Evolutionary conservation across 2,113 vertebrate genomes (phyloP).

Genomic region (Ivindomyrus marchei): DNA sequence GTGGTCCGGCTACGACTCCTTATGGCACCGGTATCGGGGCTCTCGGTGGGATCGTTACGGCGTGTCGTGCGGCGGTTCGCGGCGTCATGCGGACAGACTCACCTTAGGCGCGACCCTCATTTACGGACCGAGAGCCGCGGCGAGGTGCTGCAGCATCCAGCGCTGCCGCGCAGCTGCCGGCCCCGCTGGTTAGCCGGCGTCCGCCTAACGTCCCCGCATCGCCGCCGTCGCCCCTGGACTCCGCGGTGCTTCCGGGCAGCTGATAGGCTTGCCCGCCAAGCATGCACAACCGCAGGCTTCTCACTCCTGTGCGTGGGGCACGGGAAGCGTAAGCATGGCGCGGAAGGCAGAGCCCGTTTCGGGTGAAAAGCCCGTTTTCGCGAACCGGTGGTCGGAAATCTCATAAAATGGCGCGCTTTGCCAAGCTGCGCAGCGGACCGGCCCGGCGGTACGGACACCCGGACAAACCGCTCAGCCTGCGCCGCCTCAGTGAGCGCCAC

Average conservation of each 20-base stretch:
- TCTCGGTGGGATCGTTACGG: background rate
- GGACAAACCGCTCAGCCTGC: slow-evolving; percentile 57
- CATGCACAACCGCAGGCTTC: background rate
- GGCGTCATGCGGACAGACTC: slow-evolving; percentile 29
- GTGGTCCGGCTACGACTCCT: background rate
- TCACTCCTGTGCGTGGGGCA: background rate
- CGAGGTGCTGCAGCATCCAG: slow-evolving; percentile 65
- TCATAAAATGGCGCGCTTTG: slow-evolving; percentile 98
- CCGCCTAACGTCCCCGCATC: slow-evolving; percentile 11
- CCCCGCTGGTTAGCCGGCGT: background rate
- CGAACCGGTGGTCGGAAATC: slow-evolving; percentile 60
- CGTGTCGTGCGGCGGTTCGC: background rate
- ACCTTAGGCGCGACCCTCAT: slow-evolving; percentile 74
- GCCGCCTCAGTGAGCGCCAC: slow-evolving; percentile 50
- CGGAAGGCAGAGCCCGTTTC: background rate
- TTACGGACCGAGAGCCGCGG: slow-evolving; percentile 70
- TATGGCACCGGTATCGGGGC: background rate
- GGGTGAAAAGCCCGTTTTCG: background rate
- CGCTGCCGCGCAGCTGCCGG: slow-evolving; percentile 51
- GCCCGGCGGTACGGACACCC: slow-evolving; percentile 73
- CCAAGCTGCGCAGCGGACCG: slow-evolving; percentile 90
- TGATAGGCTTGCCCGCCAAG: slow-evolving; percentile 38
- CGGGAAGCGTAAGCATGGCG: background rate
- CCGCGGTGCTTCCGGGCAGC: slow-evolving; percentile 28
- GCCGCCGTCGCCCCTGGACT: slow-evolving; percentile 30